These are phyloP conservation scores for Calycopis cecrops DNA, from an alignment of 1,140 invertebrate genomes.

Conservation along the genomic window DNA sequence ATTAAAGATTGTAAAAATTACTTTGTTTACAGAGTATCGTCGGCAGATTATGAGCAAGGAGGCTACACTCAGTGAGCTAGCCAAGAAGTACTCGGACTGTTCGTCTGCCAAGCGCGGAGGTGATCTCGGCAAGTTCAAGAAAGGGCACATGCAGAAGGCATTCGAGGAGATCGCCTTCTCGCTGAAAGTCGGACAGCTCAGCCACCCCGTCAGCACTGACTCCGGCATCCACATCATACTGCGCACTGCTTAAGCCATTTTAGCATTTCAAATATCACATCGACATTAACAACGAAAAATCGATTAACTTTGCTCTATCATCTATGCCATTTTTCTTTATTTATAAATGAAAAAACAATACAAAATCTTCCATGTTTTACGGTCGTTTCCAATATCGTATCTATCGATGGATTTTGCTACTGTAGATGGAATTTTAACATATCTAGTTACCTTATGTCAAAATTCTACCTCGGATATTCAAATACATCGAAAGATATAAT, in stretches of 20 bases:
- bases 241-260: slow-evolving; percentile 83
- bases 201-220: slow-evolving; percentile 91
- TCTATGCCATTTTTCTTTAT: no score
- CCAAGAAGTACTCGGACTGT: slow-evolving; percentile 93
- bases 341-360: no score
- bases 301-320: no score
- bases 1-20: slow-evolving; percentile 8
- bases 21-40: slow-evolving; percentile 78
- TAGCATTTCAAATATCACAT: no score
- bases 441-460: no score
- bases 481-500: no score
- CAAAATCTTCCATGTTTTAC: no score
- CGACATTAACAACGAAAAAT: no score
- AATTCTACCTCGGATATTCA: no score
- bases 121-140: slow-evolving; percentile 92
- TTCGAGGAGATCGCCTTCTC: slow-evolving; percentile 96
- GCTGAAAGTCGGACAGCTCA: slow-evolving; percentile 93
- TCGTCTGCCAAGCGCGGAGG: slow-evolving; percentile 95
- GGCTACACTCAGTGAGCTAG: slow-evolving; percentile 89
- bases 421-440: no score
- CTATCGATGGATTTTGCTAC: no score
- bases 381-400: no score
- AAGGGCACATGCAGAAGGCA: slow-evolving; percentile 94
- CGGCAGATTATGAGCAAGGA: slow-evolving; percentile 87
- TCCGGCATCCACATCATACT: slow-evolving; percentile 97